A percentile compares a stretch with the other conserved stretches of the same genome.
These are phyloP conservation scores for Tragelaphus imberbis DNA, from an alignment of 2,113 vertebrate species.

Conservation along the genomic window DNA sequence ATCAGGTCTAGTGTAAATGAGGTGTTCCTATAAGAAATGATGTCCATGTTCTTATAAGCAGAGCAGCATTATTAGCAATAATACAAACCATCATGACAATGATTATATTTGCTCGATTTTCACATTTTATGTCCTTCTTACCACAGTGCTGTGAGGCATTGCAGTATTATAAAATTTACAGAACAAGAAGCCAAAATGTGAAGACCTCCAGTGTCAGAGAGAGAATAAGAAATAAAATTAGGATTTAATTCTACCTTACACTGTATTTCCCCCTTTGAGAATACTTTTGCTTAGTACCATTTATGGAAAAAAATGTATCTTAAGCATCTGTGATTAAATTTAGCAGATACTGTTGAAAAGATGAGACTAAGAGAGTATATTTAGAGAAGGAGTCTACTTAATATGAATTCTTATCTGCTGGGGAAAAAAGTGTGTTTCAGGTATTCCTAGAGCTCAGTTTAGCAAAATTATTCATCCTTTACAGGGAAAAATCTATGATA, in stretches of 20 bases:
- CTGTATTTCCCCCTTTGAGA: neutral
- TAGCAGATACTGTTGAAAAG: constrained; percentile 57
- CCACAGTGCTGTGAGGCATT: neutral
- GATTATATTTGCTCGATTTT: constrained; percentile 20
- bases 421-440: neutral
- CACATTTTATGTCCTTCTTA: neutral
- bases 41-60: neutral
- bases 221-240: constrained; percentile 47
- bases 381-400: constrained; percentile 46
- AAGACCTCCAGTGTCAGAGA: neutral
- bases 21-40: neutral
- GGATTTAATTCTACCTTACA: constrained; percentile 33
- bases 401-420: constrained; percentile 39
- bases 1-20: neutral
- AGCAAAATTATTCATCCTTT: constrained; percentile 15
- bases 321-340: constrained; percentile 54
- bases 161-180: neutral
- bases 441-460: constrained; percentile 53
- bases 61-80: neutral
- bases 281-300: constrained; percentile 50
- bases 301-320: constrained; percentile 58
- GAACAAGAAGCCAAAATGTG: neutral
- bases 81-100: neutral
- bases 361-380: constrained; percentile 52
- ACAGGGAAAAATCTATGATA: neutral